phyloP scores from a whole-genome alignment of 2,113 vertebrate species.

The Heloderma charlesbogerti region DNA sequence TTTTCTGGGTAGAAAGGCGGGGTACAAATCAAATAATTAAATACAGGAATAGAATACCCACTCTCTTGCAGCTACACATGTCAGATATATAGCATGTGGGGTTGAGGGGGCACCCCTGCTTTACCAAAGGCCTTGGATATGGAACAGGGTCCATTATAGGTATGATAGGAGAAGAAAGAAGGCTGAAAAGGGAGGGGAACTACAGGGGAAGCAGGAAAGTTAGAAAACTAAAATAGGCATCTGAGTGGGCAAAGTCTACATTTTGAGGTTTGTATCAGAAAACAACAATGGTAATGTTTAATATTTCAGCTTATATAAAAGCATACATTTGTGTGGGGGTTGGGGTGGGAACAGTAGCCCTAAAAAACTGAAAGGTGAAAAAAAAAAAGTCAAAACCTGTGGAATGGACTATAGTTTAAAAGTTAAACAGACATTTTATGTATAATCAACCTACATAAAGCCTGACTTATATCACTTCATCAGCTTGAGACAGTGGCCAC shows the following conservation, averaged over 20 bases:
- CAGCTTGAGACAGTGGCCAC: not conserved
- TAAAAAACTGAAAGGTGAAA: not conserved
- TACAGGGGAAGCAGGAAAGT: too few species aligned
- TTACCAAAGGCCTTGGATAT: too few species aligned
- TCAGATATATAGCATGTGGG: not conserved
- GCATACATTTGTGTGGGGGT: not conserved
- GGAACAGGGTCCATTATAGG: too few species aligned
- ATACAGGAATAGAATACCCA: too few species aligned
- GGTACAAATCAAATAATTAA: too few species aligned
- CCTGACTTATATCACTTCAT: not conserved
- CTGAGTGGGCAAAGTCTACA: not conserved
- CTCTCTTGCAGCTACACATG: not conserved
- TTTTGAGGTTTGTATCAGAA: not conserved
- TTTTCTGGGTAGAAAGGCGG: too few species aligned
- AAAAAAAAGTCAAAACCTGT: not conserved
- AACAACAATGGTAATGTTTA: not conserved
- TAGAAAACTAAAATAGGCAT: too few species aligned
- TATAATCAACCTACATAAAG: not conserved
- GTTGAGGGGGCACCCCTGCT: too few species aligned
- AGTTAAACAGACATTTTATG: too few species aligned
- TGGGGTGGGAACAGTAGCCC: not conserved
- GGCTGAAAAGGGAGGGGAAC: too few species aligned
- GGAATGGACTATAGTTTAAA: not conserved
- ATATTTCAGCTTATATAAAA: not conserved
- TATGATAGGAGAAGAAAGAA: too few species aligned